Percentiles rank a stretch among this genome's conserved stretches.
These are phyloP conservation scores for Bufo bufo DNA, from an alignment of 2,113 vertebrate species.

Conservation along the genomic window DNA sequence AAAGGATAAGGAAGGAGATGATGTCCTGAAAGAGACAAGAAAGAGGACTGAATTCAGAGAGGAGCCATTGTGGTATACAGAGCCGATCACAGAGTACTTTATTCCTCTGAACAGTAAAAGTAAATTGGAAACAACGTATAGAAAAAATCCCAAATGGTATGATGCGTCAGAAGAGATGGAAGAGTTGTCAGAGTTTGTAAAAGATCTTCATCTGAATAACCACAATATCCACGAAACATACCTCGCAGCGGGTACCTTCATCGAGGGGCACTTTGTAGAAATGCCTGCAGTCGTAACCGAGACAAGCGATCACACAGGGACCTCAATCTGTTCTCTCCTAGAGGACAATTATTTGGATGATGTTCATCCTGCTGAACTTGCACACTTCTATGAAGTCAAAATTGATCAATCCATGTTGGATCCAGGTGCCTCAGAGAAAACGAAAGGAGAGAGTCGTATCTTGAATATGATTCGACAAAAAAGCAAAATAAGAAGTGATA, in stretches of 20 bases:
- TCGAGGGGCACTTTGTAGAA: conserved; percentile 97
- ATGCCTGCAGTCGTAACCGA: conserved; percentile 88
- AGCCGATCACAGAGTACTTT: conserved; percentile 94
- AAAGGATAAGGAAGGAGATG: conserved; percentile 72
- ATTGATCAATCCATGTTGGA: conserved; percentile 99
- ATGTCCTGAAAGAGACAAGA: conserved; percentile 77
- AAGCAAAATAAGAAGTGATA: conserved; percentile 88
- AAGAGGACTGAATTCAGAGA: conserved; percentile 91
- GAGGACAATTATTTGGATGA: conserved; percentile 97
- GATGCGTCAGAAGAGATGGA: conserved; percentile 76
- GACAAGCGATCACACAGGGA: conserved; percentile 85
- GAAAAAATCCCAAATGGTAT: conserved; percentile 78
- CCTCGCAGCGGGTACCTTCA: conserved; percentile 95
- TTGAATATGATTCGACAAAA: conserved; percentile 98
- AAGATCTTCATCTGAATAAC: conserved; percentile 87
- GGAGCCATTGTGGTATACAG: conserved; percentile 98
- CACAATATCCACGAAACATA: conserved; percentile 87
- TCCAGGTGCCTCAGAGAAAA: conserved; percentile 99
- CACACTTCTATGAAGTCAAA: conserved; percentile 99
- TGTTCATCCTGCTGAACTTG: conserved; percentile 97
- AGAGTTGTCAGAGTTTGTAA: conserved; percentile 84
- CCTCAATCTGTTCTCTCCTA: conserved; percentile 89
- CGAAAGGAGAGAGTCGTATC: conserved; percentile 97
- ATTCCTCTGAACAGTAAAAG: conserved; percentile 90
- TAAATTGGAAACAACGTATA: conserved; percentile 96